Conservation (phyloP, 2,797 vertebrate species). For the Enteromius anoplus region DNA sequence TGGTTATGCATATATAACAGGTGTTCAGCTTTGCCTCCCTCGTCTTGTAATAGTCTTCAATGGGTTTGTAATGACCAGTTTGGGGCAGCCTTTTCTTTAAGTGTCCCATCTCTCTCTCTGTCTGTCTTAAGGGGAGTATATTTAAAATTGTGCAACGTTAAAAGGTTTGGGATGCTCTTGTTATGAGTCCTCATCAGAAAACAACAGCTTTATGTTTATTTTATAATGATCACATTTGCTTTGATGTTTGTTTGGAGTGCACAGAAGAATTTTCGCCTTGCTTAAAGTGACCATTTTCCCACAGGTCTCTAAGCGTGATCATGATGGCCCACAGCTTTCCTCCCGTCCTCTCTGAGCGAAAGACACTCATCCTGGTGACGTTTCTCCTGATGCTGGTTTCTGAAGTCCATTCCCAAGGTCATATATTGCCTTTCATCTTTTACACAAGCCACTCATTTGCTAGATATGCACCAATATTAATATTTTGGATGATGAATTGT, state of each 20-base stretch:
- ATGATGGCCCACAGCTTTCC: constrained; percentile 32
- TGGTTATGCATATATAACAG: constrained; percentile 29
- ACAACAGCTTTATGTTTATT: background rate
- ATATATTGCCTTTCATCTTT: background rate
- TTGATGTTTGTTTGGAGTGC: constrained; percentile 19
- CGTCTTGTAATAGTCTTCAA: constrained; percentile 51
- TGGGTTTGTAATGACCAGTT: constrained; percentile 40
- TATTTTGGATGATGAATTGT: background rate
- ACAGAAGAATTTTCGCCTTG: background rate
- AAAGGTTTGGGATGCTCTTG: background rate
- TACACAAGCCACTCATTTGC: background rate
- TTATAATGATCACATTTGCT: background rate
- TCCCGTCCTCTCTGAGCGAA: constrained; percentile 56
- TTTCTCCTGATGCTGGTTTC: constrained; percentile 69
- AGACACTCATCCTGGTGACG: constrained; percentile 59
- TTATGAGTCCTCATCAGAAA: background rate
- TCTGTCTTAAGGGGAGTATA: background rate
- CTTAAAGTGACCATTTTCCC: constrained; percentile 5
- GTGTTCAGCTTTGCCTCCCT: constrained; percentile 33
- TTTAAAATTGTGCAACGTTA: constrained; percentile 16
- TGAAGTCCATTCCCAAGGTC: constrained; percentile 76
- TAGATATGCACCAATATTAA: background rate
- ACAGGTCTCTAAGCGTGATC: constrained; percentile 47
- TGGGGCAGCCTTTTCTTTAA: constrained; percentile 20
- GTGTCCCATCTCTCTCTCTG: background rate